Conservation (phyloP, 92 coral and sea anemone species). For the Isaurus tuberculatus region DNA sequence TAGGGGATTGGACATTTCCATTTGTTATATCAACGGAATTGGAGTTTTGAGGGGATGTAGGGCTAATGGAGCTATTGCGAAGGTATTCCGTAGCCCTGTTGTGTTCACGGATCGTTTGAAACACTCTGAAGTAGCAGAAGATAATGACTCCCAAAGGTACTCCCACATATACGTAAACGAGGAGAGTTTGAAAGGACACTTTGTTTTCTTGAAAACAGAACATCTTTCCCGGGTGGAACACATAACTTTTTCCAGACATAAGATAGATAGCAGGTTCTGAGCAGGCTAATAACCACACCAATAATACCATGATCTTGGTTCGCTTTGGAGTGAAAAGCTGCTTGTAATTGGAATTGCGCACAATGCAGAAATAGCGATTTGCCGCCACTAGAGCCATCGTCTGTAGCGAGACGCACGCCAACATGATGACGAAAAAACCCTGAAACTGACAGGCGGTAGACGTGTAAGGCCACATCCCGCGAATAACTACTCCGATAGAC, state of each 20-base stretch:
- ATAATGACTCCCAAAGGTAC: slow-evolving; percentile 52
- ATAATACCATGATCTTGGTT: slow-evolving; percentile 56
- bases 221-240: slow-evolving; percentile 74
- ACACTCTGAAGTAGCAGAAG: slow-evolving; percentile 63
- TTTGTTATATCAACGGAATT: background rate
- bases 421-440: slow-evolving; percentile 67
- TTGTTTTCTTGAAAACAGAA: slow-evolving; percentile 72
- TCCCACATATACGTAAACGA: slow-evolving; percentile 58
- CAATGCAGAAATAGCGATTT: slow-evolving; percentile 75
- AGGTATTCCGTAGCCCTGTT: slow-evolving; percentile 30
- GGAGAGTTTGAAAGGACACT: slow-evolving; percentile 43
- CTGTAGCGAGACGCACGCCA: slow-evolving; percentile 69
- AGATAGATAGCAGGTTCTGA: slow-evolving; percentile 74
- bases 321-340: slow-evolving; percentile 54
- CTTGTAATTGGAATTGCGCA: slow-evolving; percentile 57
- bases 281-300: slow-evolving; percentile 58
- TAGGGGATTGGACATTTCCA: background rate
- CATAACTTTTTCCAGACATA: slow-evolving; percentile 62
- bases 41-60: slow-evolving; percentile 5
- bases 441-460: slow-evolving; percentile 68
- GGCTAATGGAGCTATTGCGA: background rate
- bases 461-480: slow-evolving; percentile 69
- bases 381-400: slow-evolving; percentile 73
- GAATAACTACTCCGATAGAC: slow-evolving; percentile 51
- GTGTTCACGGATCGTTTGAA: slow-evolving; percentile 63